Conservation (phyloP, 2,888 invertebrate species). For the Scaptomyza tumidula region DNA sequence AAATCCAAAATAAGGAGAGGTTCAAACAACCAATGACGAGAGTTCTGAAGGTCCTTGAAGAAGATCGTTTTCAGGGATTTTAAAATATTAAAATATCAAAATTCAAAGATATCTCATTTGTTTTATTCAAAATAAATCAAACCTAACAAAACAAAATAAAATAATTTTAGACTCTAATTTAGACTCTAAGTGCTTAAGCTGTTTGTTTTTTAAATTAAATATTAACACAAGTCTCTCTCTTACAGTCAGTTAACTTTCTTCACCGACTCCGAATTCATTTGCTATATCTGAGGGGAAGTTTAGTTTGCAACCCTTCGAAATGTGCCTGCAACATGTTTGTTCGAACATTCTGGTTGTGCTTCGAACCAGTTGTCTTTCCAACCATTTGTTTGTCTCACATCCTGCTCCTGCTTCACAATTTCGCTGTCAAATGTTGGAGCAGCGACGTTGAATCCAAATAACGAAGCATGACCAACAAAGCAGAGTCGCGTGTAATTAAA, state of each 20-base stretch:
- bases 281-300: slow-evolving; percentile 32
- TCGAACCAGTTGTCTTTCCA: not conserved
- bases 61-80: slow-evolving; percentile 10
- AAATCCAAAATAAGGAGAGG: not conserved
- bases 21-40: not conserved
- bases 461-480: slow-evolving; percentile 51
- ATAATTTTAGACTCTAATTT: not conserved
- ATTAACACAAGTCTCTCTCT: too few species aligned
- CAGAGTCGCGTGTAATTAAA: slow-evolving; percentile 77
- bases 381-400: not conserved
- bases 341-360: not conserved
- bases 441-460: slow-evolving; percentile 43
- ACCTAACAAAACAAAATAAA: not conserved
- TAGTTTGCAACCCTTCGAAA: slow-evolving; percentile 1
- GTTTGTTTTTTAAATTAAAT: too few species aligned
- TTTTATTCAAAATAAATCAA: too few species aligned
- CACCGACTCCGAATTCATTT: slow-evolving; percentile 39
- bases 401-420: not conserved
- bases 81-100: too few species aligned
- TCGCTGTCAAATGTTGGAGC: not conserved
- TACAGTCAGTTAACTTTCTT: not conserved
- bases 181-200: too few species aligned
- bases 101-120: too few species aligned
- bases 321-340: slow-evolving; percentile 38
- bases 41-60: not conserved